These are phyloP conservation scores for Indicator maculatus DNA, from an alignment of 2,113 vertebrate genomes.

Conservation along the genomic window DNA sequence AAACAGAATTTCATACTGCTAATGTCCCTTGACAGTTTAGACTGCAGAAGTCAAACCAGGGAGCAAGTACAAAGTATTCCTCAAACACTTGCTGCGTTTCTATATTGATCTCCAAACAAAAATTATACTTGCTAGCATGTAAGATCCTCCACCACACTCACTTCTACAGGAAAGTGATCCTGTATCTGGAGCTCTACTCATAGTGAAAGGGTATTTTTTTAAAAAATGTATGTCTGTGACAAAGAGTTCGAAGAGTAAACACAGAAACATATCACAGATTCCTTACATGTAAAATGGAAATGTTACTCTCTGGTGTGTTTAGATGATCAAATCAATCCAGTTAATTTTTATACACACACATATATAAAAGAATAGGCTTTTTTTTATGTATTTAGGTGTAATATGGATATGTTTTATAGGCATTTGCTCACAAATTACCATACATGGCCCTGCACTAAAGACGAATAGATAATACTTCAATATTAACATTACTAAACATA, in stretches of 20 bases:
- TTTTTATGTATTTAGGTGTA: background rate
- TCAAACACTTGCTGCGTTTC: background rate
- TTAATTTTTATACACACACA: background rate
- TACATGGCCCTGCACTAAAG: constrained; percentile 10
- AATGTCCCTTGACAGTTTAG: background rate
- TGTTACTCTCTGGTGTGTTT: background rate
- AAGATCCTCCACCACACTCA: background rate
- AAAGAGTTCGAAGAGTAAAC: background rate
- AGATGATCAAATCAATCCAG: background rate
- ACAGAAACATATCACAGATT: background rate
- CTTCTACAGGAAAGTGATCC: background rate
- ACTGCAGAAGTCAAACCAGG: constrained; percentile 17
- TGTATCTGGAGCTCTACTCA: background rate
- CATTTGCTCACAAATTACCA: constrained; percentile 20
- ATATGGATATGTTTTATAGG: constrained; percentile 34
- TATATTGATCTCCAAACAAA: constrained; percentile 21
- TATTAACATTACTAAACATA: constrained; percentile 1
- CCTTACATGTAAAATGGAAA: background rate
- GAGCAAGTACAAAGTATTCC: background rate
- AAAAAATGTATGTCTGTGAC: background rate
- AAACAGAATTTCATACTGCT: constrained; percentile 2
- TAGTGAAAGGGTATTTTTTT: background rate
- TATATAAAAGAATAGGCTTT: background rate
- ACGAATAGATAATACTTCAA: background rate
- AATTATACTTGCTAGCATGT: background rate